Evolutionary conservation across 2,113 vertebrate genomes (phyloP).

Genomic region (Trichechus manatus): DNA sequence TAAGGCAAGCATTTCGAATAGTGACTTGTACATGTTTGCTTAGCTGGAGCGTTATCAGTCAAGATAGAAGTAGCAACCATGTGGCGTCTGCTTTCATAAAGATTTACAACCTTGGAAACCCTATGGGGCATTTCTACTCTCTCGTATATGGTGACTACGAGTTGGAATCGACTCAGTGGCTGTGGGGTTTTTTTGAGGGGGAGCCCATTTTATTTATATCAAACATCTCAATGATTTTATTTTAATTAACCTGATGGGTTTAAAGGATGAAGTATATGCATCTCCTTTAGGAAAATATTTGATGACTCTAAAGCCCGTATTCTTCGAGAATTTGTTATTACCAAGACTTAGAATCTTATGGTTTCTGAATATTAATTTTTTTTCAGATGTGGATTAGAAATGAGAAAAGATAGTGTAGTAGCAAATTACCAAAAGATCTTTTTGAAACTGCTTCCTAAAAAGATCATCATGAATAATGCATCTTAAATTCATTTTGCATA

Average conservation of each 20-base stretch:
- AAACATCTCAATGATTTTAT: slow-evolving; percentile 77
- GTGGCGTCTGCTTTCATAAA: too few relatives aligned
- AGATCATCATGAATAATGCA: slow-evolving; percentile 85
- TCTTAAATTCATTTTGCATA: slow-evolving; percentile 81
- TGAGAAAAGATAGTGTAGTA: slow-evolving; percentile 69
- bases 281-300: slow-evolving; percentile 77
- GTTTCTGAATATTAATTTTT: slow-evolving; percentile 73
- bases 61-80: not conserved
- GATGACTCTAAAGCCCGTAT: slow-evolving; percentile 63
- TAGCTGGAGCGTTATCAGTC: not conserved
- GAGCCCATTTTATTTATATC: slow-evolving; percentile 39
- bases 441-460: slow-evolving; percentile 76
- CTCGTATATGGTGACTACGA: too few relatives aligned
- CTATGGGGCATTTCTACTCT: too few relatives aligned
- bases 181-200: too few relatives aligned
- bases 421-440: slow-evolving; percentile 75
- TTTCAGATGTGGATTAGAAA: slow-evolving; percentile 61
- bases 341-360: slow-evolving; percentile 48
- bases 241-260: slow-evolving; percentile 79
- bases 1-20: not conserved
- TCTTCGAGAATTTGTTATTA: slow-evolving; percentile 70
- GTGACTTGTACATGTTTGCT: not conserved
- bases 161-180: too few relatives aligned
- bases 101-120: too few relatives aligned
- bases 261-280: slow-evolving; percentile 72